Evolutionary conservation across 2,888 invertebrate genomes (phyloP), one percentile per base, ranked within the genome.

Genomic region (Zygothrica quintamaculata): DNA sequence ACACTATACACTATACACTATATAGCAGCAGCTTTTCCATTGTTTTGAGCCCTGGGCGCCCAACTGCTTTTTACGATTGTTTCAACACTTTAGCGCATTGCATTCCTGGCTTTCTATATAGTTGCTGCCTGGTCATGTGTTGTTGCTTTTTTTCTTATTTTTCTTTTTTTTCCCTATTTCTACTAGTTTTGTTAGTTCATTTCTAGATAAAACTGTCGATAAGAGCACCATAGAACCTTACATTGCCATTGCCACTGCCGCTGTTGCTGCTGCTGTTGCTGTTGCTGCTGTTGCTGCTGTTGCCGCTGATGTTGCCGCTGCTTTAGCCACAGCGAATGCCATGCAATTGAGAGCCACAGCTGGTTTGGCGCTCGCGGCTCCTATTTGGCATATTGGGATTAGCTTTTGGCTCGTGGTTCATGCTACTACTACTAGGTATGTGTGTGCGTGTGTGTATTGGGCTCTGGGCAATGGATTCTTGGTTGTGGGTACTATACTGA

Each of bases 1-100:
- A n/a, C n/a, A n/a, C n/a, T n/a, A n/a, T n/a, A n/a, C n/a, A n/a
- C n/a, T n/a, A n/a, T n/a, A n/a, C n/a, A n/a, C n/a, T n/a, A n/a
- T n/a, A n/a, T n/a, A n/a, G 39, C 5, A 26, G 36, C 55, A 40
- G 50, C 16, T 8, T 40, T 26, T 31, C 37, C 36, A 65, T 68
- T 68, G 65, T 72, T 37, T 55, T 47, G 48, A 40, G 72, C 74
- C 62, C 46, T 46, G 36, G 65, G 79, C 75, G 31, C 50, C 67
- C 72, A 61, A 70, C 79, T 65, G 74, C 69, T 79, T 77, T 82
- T 80, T 85, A 85, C 84, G 70, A 84, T 84, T 85, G 86, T 82
- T 82, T 82, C 82, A 85, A 86, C 82, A 82, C 80, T 84, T 85
- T 82, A 66, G 77, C 84, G 77, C 74, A 74, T 77, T 76, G 72